These are phyloP conservation scores for Notarius quadriscutis DNA, from an alignment of 2,113 vertebrate species.

Conservation along the genomic window DNA sequence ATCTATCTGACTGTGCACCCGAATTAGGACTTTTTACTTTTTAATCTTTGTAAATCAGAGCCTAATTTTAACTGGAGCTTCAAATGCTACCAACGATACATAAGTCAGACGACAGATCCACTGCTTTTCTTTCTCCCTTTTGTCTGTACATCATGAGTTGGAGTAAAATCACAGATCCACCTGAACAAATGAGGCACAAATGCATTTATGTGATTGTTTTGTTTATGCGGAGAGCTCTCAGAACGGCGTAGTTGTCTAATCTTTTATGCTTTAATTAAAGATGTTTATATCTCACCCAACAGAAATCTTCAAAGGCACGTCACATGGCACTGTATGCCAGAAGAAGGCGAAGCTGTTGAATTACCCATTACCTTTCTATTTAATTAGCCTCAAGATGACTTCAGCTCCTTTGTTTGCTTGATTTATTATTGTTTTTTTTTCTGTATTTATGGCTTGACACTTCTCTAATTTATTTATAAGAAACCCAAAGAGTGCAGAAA, in stretches of 20 bases:
- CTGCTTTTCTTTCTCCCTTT: slow-evolving; percentile 5
- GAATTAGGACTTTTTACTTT: background rate
- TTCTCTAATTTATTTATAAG: background rate
- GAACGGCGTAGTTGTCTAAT: background rate
- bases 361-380: slow-evolving; percentile 18
- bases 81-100: background rate
- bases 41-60: background rate
- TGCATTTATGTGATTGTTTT: slow-evolving; percentile 4
- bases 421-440: background rate
- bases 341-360: slow-evolving; percentile 8
- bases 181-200: background rate
- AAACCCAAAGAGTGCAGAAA: background rate
- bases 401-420: background rate
- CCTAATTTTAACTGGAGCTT: background rate
- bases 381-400: slow-evolving; percentile 19
- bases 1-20: background rate
- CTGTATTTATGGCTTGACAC: background rate
- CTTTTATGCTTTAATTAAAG: slow-evolving; percentile 30
- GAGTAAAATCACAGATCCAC: slow-evolving; percentile 2
- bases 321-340: background rate
- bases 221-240: background rate
- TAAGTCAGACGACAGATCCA: background rate
- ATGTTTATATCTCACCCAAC: slow-evolving; percentile 24
- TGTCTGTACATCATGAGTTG: background rate
- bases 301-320: slow-evolving; percentile 25